Evolutionary conservation across 1,140 invertebrate genomes (phyloP).

Genomic region (Nylanderia fulva): DNA sequence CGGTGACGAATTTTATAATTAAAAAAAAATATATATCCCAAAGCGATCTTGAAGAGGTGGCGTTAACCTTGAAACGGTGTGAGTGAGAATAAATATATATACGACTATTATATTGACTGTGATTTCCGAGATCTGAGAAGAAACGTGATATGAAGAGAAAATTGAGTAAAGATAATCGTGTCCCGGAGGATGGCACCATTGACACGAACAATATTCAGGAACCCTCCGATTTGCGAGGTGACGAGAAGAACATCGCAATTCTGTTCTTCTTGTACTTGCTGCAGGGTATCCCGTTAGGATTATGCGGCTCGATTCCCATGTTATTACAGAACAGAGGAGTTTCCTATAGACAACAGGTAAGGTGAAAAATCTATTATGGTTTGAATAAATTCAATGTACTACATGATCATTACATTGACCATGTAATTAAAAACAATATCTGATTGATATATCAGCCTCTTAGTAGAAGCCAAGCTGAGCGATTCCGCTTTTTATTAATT

Average conservation of each 20-base stretch:
- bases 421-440: no score
- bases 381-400: no score
- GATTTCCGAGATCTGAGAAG: slow-evolving; percentile 7
- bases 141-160: slow-evolving; percentile 71
- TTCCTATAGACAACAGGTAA: slow-evolving; percentile 93
- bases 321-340: slow-evolving; percentile 96
- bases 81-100: neutral
- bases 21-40: no score
- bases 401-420: no score
- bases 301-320: slow-evolving; percentile 97
- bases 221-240: slow-evolving; percentile 89
- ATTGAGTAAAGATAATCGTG: slow-evolving; percentile 59
- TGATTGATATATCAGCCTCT: no score
- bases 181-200: slow-evolving; percentile 67
- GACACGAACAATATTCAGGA: slow-evolving; percentile 70
- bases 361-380: neutral
- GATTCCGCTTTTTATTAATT: no score
- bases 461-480: no score
- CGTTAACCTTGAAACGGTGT: slow-evolving; percentile 22
- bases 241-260: slow-evolving; percentile 92
- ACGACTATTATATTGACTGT: neutral
- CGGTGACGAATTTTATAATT: no score
- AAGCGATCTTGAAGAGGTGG: neutral
- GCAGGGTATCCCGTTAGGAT: slow-evolving; percentile 98
- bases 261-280: slow-evolving; percentile 97